phyloP scores from a whole-genome alignment of 2,113 vertebrate genomes.

The Deroptyus accipitrinus region DNA sequence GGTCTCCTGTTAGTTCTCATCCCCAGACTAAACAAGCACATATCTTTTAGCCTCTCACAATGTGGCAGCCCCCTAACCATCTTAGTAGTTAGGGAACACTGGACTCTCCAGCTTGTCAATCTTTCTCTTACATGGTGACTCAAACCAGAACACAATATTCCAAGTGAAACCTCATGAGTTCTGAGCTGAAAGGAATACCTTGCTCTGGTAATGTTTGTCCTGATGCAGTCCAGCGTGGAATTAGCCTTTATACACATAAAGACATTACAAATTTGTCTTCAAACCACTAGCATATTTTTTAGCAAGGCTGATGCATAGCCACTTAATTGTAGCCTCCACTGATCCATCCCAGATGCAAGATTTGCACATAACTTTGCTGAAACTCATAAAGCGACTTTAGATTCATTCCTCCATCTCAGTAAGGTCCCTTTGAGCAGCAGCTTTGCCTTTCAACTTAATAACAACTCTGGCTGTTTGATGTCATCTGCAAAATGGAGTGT shows the following conservation, averaged over 20 bases:
- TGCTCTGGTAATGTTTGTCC: not conserved
- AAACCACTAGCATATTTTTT: not conserved
- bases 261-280: not conserved
- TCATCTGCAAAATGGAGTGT: not conserved
- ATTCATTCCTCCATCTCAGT: not conserved
- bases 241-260: not conserved
- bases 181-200: not conserved
- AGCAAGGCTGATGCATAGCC: not conserved
- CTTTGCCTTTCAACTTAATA: not conserved
- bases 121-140: not conserved
- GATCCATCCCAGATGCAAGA: not conserved
- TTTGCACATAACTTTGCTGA: not conserved
- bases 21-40: not conserved
- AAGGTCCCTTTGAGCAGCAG: not conserved
- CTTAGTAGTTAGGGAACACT: not conserved
- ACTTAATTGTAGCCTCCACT: not conserved
- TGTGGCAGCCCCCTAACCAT: not conserved
- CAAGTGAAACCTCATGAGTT: not conserved
- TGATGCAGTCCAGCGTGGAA: not conserved
- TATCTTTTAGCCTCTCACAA: not conserved
- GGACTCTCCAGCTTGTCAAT: not conserved
- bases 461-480: not conserved
- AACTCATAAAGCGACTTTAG: not conserved
- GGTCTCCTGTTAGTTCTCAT: not conserved
- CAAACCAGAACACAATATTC: not conserved